phyloP scores from a whole-genome alignment of 2,888 invertebrate genomes.

The Aspidiotus destructor region DNA sequence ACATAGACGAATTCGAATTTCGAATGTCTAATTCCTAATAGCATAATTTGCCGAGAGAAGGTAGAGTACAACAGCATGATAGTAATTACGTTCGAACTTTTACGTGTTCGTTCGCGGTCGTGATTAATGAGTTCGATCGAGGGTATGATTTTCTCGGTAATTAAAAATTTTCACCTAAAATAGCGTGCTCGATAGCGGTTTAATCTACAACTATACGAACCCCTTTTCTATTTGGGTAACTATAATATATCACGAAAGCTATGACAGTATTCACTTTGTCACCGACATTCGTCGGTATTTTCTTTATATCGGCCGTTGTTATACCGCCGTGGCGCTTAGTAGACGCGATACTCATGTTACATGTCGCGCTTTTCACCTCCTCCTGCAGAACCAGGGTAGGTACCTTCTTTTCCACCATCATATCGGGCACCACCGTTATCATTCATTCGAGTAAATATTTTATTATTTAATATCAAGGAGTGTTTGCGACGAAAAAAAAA shows the following conservation, averaged over 20 bases:
- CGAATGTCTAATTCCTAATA: conserved; percentile 3
- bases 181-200: neutral
- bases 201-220: conserved; percentile 12
- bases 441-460: conserved; percentile 30
- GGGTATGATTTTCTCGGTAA: conserved; percentile 2
- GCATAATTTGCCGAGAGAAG: neutral
- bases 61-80: neutral
- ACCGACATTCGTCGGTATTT: conserved; percentile 30
- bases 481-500: conserved; percentile 3
- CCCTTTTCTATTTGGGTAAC: conserved; percentile 1
- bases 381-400: neutral
- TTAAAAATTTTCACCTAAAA: conserved; percentile 1
- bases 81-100: conserved; percentile 1
- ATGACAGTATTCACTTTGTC: conserved; percentile 31
- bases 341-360: conserved; percentile 23
- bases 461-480: conserved; percentile 30
- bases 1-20: neutral
- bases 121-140: conserved; percentile 3
- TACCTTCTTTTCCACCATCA: conserved; percentile 9
- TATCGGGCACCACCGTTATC: conserved; percentile 10
- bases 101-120: neutral
- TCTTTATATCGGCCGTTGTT: conserved; percentile 9
- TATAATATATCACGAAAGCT: conserved; percentile 26
- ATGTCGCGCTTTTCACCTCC: neutral
- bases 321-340: neutral